These are phyloP conservation scores for Petrophora chlorosata DNA, from an alignment of 2,888 invertebrate species.

Conservation along the genomic window DNA sequence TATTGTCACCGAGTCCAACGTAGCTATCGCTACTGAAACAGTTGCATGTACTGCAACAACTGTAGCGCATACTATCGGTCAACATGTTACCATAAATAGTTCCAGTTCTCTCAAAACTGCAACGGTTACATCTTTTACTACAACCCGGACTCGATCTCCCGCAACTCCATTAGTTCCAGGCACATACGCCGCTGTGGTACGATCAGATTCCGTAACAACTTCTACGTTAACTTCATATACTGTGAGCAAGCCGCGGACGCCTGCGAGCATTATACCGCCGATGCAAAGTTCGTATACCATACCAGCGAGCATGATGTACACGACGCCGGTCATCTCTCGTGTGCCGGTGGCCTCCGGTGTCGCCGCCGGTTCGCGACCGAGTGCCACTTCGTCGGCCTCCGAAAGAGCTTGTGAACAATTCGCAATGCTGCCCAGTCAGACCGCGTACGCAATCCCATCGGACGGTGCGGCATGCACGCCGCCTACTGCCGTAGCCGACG, in stretches of 20 bases:
- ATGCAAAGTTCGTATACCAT: not conserved
- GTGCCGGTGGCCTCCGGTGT: not conserved
- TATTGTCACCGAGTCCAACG: not conserved
- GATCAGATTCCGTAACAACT: not conserved
- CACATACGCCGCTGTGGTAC: not conserved
- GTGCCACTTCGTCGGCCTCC: not conserved
- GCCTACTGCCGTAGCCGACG: not conserved
- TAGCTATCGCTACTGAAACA: not conserved
- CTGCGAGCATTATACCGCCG: slow-evolving; percentile 7
- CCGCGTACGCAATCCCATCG: not conserved
- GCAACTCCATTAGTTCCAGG: not conserved
- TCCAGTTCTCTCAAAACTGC: not conserved
- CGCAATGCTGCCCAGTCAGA: not conserved
- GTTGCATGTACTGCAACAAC: not conserved
- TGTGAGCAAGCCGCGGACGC: not conserved
- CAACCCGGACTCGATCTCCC: not conserved
- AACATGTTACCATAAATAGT: not conserved
- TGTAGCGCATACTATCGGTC: not conserved
- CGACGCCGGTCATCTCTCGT: slow-evolving; percentile 5
- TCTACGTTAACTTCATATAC: slow-evolving; percentile 1
- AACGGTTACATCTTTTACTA: not conserved
- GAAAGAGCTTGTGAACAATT: not conserved
- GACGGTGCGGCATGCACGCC: not conserved
- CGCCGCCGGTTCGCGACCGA: not conserved
- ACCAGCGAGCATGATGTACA: not conserved